Evolutionary conservation across 2,888 invertebrate species (phyloP).

Genomic region (Meloe dianella): DNA sequence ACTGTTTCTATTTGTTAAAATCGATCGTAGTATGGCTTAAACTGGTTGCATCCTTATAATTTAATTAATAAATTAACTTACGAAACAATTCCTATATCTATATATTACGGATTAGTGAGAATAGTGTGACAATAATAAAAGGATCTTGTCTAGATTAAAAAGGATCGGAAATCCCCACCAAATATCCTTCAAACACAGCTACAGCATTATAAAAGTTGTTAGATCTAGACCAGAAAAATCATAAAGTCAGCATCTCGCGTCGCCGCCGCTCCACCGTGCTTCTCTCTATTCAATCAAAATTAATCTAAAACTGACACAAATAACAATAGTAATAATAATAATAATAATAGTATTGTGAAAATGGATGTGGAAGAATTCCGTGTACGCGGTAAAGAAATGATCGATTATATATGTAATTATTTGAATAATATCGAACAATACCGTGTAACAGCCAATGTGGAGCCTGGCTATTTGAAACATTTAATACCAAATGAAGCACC

Average conservation of each 20-base stretch:
- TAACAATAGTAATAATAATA: background rate
- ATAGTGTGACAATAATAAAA: background rate
- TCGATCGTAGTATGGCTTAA: too few relatives aligned
- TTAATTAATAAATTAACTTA: too few relatives aligned
- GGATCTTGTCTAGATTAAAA: background rate
- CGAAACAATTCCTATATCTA: too few relatives aligned
- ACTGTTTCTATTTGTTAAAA: too few relatives aligned
- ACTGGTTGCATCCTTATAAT: too few relatives aligned
- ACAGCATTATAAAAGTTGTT: constrained; percentile 7
- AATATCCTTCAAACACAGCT: background rate
- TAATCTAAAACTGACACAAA: background rate
- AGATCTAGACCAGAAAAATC: background rate
- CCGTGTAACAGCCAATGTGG: constrained; percentile 86
- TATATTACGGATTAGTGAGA: too few relatives aligned
- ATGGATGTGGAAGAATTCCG: constrained; percentile 93
- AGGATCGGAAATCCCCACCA: constrained; percentile 11
- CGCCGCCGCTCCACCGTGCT: too few relatives aligned
- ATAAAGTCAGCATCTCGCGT: constrained; percentile 4
- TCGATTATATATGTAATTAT: constrained; percentile 93
- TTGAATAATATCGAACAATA: constrained; percentile 79
- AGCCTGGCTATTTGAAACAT: constrained; percentile 86
- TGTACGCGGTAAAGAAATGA: constrained; percentile 88
- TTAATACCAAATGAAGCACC: constrained; percentile 84
- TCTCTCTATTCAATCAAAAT: too few relatives aligned
- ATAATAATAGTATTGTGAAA: constrained; percentile 30